These are phyloP conservation scores for Delphinapterus leucas DNA, from an alignment of 2,113 vertebrate species.

Conservation along the genomic window DNA sequence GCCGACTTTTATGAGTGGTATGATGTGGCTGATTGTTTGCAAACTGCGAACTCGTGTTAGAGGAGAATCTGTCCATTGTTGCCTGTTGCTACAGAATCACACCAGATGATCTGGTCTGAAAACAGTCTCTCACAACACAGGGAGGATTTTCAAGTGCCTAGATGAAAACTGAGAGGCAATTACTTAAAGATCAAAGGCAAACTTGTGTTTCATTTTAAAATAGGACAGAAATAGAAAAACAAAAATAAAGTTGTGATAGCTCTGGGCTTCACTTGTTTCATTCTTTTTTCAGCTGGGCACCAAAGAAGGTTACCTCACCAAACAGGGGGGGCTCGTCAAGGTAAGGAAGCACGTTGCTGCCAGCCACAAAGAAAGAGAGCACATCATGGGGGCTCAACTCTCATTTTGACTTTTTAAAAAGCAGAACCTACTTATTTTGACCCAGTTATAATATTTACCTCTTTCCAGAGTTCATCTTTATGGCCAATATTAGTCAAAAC, in stretches of 20 bases:
- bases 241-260: not conserved
- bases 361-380: not conserved
- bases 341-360: constrained; percentile 74
- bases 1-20: not conserved
- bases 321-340: constrained; percentile 93
- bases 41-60: not conserved
- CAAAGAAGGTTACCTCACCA: constrained; percentile 96
- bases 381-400: accelerated
- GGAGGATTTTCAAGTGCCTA: not conserved
- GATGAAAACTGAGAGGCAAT: not conserved
- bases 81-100: not conserved
- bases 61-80: not conserved
- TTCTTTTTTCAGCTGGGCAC: constrained; percentile 91
- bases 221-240: not conserved
- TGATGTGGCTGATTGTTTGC: not conserved
- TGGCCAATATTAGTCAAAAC: not conserved
- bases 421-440: not conserved
- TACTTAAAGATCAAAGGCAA: not conserved
- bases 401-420: not conserved
- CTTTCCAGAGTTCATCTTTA: not conserved
- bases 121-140: not conserved
- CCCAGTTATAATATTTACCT: not conserved
- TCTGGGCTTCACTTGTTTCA: not conserved
- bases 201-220: not conserved
- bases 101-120: not conserved